phyloP scores from a whole-genome alignment of 2,888 invertebrate genomes.

The Leptura quadrifasciata region DNA sequence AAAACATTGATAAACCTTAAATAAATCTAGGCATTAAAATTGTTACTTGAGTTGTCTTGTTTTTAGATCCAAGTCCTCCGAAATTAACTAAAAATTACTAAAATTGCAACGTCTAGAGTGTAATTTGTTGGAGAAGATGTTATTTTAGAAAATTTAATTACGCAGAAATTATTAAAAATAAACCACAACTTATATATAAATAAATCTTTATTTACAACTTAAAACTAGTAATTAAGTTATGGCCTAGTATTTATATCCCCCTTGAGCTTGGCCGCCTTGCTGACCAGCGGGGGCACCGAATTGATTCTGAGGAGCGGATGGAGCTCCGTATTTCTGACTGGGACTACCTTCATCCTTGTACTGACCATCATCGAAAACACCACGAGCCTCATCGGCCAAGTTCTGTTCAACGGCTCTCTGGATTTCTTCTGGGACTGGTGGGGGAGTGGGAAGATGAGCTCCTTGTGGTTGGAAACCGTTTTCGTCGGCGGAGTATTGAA shows the following conservation, averaged over 20 bases:
- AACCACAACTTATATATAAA: not conserved
- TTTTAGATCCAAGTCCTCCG: too few relatives aligned
- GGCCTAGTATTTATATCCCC: slow-evolving; percentile 51
- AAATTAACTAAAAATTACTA: too few relatives aligned
- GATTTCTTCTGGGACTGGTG: slow-evolving; percentile 78
- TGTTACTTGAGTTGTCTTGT: too few relatives aligned
- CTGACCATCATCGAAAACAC: slow-evolving; percentile 59
- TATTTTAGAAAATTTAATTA: too few relatives aligned
- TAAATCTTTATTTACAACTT: slow-evolving; percentile 33
- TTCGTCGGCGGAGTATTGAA: slow-evolving; percentile 74
- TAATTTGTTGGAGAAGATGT: too few relatives aligned
- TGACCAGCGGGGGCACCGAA: not conserved
- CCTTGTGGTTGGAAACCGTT: too few relatives aligned
- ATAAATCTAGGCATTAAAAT: too few relatives aligned
- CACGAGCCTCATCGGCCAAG: slow-evolving; percentile 61
- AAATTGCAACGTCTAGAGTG: too few relatives aligned
- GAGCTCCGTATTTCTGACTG: slow-evolving; percentile 34
- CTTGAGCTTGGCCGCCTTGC: slow-evolving; percentile 40
- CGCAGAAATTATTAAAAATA: not conserved
- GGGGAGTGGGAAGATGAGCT: slow-evolving; percentile 74
- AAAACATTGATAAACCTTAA: too few relatives aligned
- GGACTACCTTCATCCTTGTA: slow-evolving; percentile 47
- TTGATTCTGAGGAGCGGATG: slow-evolving; percentile 19
- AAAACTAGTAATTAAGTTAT: slow-evolving; percentile 16
- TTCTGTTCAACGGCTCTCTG: slow-evolving; percentile 68